Conservation (phyloP, 2,888 invertebrate genomes). For the Eupeodes latifasciatus region DNA sequence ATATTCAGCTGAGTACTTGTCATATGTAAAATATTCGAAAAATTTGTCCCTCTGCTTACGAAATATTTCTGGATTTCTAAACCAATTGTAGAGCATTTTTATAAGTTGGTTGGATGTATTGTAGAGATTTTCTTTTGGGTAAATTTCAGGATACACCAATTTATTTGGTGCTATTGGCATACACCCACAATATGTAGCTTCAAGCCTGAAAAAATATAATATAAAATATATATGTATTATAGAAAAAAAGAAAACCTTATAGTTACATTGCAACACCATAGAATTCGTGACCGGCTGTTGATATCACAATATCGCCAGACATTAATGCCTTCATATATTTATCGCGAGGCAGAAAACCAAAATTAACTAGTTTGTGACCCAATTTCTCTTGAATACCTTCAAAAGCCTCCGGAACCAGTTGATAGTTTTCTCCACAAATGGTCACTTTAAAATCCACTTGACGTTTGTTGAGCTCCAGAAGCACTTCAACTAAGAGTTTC, state of each 20-base stretch:
- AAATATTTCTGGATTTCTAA: slow-evolving; percentile 84
- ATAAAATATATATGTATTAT: neutral
- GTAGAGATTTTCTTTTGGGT: slow-evolving; percentile 87
- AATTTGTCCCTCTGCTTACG: slow-evolving; percentile 81
- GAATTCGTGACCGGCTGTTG: slow-evolving; percentile 91
- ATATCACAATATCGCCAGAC: slow-evolving; percentile 88
- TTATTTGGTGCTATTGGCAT: slow-evolving; percentile 88
- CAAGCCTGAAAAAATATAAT: slow-evolving; percentile 85
- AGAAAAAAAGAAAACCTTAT: neutral
- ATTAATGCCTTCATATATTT: slow-evolving; percentile 86
- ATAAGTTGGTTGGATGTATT: slow-evolving; percentile 86
- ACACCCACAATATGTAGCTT: slow-evolving; percentile 89
- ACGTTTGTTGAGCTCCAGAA: slow-evolving; percentile 85
- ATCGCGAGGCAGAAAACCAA: slow-evolving; percentile 86
- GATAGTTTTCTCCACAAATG: slow-evolving; percentile 87
- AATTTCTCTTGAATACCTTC: slow-evolving; percentile 85
- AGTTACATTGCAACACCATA: slow-evolving; percentile 90
- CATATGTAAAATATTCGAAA: slow-evolving; percentile 83
- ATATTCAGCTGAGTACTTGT: slow-evolving; percentile 83
- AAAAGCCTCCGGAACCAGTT: slow-evolving; percentile 87
- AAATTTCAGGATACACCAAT: slow-evolving; percentile 90
- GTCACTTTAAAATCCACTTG: slow-evolving; percentile 86
- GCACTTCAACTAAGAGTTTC: slow-evolving; percentile 86
- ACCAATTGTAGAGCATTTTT: slow-evolving; percentile 85
- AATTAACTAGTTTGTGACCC: slow-evolving; percentile 85